These are phyloP conservation scores for Ectropis grisescens DNA, from an alignment of 1,140 invertebrate species.

Conservation along the genomic window DNA sequence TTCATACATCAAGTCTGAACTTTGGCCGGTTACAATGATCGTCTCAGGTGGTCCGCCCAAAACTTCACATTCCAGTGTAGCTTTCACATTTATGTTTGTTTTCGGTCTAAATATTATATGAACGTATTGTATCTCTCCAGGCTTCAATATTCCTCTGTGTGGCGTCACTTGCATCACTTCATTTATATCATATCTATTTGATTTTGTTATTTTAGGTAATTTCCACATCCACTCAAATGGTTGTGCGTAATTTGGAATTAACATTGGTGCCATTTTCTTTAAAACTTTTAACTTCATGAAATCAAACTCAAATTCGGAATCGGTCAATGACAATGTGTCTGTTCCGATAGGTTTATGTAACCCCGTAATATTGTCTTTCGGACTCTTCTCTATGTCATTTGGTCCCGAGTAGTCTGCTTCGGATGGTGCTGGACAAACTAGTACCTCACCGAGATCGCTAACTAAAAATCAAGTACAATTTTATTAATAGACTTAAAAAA, in stretches of 20 bases:
- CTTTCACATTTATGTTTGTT: slow-evolving; percentile 35
- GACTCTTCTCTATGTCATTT: too few relatives aligned
- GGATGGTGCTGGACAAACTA: too few relatives aligned
- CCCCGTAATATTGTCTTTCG: too few relatives aligned
- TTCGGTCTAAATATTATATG: slow-evolving; percentile 48
- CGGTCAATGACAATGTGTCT: neutral
- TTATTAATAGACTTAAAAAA: too few relatives aligned
- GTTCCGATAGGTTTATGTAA: neutral
- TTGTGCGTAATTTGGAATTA: slow-evolving; percentile 23
- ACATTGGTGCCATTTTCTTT: slow-evolving; percentile 36
- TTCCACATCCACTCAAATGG: slow-evolving; percentile 46
- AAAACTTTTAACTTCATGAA: slow-evolving; percentile 22
- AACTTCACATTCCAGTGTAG: slow-evolving; percentile 49
- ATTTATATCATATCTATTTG: slow-evolving; percentile 24
- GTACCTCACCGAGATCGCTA: too few relatives aligned
- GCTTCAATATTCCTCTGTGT: slow-evolving; percentile 43
- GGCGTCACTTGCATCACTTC: slow-evolving; percentile 37
- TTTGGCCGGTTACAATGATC: slow-evolving; percentile 41
- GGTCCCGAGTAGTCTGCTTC: too few relatives aligned
- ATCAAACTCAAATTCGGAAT: neutral
- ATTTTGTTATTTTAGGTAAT: slow-evolving; percentile 26
- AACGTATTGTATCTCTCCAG: slow-evolving; percentile 42
- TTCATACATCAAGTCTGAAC: slow-evolving; percentile 45
- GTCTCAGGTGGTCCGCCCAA: slow-evolving; percentile 48
- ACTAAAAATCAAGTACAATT: too few relatives aligned